Evolutionary conservation across 2,888 invertebrate genomes (phyloP).

Genomic region (Phania funesta): DNA sequence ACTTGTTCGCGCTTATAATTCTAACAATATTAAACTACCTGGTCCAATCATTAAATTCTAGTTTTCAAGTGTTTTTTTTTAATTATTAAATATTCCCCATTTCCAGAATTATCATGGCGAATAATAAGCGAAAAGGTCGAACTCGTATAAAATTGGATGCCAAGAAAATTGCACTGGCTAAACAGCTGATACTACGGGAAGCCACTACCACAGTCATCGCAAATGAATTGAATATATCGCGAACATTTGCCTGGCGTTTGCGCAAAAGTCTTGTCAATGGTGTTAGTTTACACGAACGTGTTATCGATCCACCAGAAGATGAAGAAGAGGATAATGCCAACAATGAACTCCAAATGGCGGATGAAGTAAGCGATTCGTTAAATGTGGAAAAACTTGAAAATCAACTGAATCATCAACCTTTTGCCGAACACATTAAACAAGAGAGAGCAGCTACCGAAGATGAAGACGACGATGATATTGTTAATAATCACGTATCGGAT

Average conservation of each 20-base stretch:
- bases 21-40: too few relatives aligned
- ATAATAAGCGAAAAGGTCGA: conserved; percentile 77
- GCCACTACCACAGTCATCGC: conserved; percentile 79
- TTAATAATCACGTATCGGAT: conserved; percentile 52
- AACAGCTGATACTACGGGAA: conserved; percentile 77
- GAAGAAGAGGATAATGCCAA: conserved; percentile 55
- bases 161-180: conserved; percentile 78
- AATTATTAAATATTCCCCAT: background rate
- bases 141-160: conserved; percentile 79
- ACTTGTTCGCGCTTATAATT: too few relatives aligned
- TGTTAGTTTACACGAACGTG: conserved; percentile 78
- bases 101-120: conserved; percentile 71
- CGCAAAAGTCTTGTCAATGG: conserved; percentile 79
- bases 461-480: conserved; percentile 72
- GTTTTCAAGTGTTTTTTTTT: too few relatives aligned
- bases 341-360: background rate
- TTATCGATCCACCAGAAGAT: conserved; percentile 74
- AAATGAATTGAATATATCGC: conserved; percentile 78
- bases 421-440: conserved; percentile 54
- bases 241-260: conserved; percentile 79
- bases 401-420: conserved; percentile 59
- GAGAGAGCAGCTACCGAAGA: conserved; percentile 68
- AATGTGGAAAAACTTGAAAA: conserved; percentile 35
- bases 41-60: too few relatives aligned
- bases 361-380: background rate